A percentile compares a stretch with the other conserved stretches of the same genome.
Evolutionary conservation across 2,797 vertebrate species (phyloP).

Genomic region (Schizopygopsis pylzovi): DNA sequence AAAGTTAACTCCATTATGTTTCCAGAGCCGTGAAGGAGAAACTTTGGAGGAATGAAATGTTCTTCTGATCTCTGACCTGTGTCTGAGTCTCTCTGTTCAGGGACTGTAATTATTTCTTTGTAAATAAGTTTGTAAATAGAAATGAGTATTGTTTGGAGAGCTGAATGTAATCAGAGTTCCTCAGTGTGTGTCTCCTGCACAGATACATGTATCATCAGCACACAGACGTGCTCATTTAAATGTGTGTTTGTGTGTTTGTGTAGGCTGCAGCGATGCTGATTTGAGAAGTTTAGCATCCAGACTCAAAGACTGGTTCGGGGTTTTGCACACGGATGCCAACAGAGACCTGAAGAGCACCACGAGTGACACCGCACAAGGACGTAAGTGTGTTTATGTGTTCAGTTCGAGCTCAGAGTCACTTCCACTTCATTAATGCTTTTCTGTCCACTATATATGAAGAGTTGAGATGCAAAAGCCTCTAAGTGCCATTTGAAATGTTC

Average conservation of each 20-base stretch:
- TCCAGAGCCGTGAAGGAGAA: neutral
- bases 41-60: neutral
- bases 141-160: neutral
- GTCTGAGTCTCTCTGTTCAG: neutral
- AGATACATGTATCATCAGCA: conserved; percentile 3
- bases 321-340: conserved; percentile 90
- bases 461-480: too few species aligned
- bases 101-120: conserved; percentile 6
- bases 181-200: neutral
- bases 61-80: neutral
- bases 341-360: conserved; percentile 78
- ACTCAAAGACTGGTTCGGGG: conserved; percentile 96
- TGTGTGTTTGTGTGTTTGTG: conserved; percentile 47
- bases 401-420: neutral
- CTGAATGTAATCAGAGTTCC: neutral
- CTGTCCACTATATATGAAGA: neutral
- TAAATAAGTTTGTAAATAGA: neutral
- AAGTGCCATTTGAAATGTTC: too few species aligned
- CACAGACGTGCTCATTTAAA: conserved; percentile 10
- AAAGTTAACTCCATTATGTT: neutral
- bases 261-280: conserved; percentile 82
- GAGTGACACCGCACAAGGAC: conserved; percentile 73
- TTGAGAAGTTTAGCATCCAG: conserved; percentile 88
- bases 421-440: neutral
- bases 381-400: conserved; percentile 65